Conservation (phyloP, 2,113 vertebrate genomes). For the Ictalurus furcatus region DNA sequence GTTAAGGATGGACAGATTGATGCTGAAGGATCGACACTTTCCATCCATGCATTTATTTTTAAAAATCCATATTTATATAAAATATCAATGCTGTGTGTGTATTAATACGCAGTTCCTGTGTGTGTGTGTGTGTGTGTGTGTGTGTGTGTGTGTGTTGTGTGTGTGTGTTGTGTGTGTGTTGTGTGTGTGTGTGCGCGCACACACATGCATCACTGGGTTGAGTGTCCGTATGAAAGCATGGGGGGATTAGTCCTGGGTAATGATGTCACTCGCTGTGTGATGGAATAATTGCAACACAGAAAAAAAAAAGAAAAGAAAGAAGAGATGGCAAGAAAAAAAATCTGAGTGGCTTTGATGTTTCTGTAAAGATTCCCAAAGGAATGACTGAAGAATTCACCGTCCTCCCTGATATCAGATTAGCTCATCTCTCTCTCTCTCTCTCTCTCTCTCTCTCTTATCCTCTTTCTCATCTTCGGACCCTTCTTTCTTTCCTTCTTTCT, state of each 20-base stretch:
- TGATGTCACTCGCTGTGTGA: conserved; percentile 72
- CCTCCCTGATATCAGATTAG: conserved; percentile 80
- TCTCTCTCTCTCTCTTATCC: neutral
- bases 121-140: conserved; percentile 56
- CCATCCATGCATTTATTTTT: neutral
- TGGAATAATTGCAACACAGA: conserved; percentile 82
- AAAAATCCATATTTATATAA: neutral
- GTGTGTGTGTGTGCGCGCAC: conserved; percentile 60
- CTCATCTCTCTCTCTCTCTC: conserved; percentile 64
- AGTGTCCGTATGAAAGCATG: conserved; percentile 23
- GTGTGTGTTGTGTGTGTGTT: conserved; percentile 64
- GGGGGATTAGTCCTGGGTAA: conserved; percentile 78
- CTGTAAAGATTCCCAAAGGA: conserved; percentile 83
- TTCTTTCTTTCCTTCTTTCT: neutral
- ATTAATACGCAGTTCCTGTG: neutral
- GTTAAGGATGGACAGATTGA: neutral
- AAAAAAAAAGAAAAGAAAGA: conserved; percentile 64
- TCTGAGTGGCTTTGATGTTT: conserved; percentile 82
- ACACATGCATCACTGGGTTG: conserved; percentile 73
- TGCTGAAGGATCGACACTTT: neutral
- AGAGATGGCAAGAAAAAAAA: conserved; percentile 66
- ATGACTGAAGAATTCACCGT: conserved; percentile 79
- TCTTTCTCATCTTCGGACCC: neutral
- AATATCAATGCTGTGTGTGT: neutral
- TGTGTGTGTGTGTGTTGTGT: conserved; percentile 58